Conservation (phyloP, 2,797 vertebrate species). For the Cryptoprocta ferox region DNA sequence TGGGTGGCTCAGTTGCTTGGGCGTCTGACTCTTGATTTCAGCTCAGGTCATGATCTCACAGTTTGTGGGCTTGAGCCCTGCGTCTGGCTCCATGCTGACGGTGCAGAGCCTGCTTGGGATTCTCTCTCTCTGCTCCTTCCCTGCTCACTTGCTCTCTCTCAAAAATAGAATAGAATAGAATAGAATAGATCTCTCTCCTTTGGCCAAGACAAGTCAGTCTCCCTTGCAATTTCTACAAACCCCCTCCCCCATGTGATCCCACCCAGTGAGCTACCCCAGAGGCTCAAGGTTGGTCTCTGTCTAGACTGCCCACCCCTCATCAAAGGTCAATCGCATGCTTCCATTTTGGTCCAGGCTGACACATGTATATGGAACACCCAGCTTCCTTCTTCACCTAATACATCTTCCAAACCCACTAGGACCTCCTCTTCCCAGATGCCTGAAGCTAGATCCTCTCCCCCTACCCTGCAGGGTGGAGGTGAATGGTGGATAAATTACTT, state of each 20-base stretch:
- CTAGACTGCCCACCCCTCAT: background rate
- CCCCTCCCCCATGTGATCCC: background rate
- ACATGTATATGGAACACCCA: background rate
- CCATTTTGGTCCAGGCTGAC: background rate
- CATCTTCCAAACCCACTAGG: background rate
- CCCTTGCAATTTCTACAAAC: background rate
- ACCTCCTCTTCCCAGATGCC: rapidly evolving
- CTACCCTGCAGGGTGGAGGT: background rate
- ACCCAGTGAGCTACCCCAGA: background rate
- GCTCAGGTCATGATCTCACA: too few relatives aligned
- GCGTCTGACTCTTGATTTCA: too few relatives aligned
- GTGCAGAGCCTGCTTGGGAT: too few relatives aligned
- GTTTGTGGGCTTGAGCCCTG: too few relatives aligned
- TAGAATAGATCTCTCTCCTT: background rate
- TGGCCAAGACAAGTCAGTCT: background rate
- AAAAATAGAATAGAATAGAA: background rate
- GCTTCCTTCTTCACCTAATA: background rate
- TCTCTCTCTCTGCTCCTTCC: too few relatives aligned
- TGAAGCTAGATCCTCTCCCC: background rate
- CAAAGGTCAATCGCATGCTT: background rate
- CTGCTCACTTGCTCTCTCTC: too few relatives aligned
- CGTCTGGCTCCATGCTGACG: too few relatives aligned
- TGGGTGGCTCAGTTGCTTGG: too few relatives aligned
- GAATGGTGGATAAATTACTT: background rate
- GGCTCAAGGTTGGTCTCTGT: background rate